Evolutionary conservation across 2,797 vertebrate species (phyloP), one percentile per base, ranked within the genome.

Genomic region (Loriculus beryllinus): DNA sequence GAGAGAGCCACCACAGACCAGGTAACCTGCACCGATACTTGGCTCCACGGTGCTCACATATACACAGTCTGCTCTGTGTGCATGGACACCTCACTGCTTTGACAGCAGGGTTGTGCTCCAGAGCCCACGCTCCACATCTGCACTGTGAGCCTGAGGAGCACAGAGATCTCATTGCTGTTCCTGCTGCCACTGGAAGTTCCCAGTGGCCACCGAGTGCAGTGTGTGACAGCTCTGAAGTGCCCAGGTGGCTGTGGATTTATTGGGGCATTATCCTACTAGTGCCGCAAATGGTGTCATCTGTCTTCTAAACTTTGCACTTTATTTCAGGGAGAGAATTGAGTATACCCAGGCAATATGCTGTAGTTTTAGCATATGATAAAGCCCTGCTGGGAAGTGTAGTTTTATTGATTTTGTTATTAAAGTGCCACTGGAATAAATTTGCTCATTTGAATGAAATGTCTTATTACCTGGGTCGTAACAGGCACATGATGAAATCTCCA

Each of bases 381-480:
- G 67, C 86, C 82, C 88, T 95, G 88, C 92, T 93, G 82, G 90
- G 80, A 96, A 96, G 88, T 88, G 86, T 86, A 78, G 92, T 96
- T 94, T 96, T 96, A 96, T 96, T 86, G 93, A 97, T 96, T 96
- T 95, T 89, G 79, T 92, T 95, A 94, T 93, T 96, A 87, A 97
- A 96, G 78, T 95, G 88, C 88, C 88, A 88, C 88, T 75, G 88
- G 89, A 96, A 96, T 96, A 97, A 97, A 97, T 96, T 90, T 87
- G 87, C 95, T 95, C 86, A 95, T 96, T 96, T 96, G 94, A 96
- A 94, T 89, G 68, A 94, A 95, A 91, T 74, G 93, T 96, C 94
- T 92, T 92, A 95, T 94, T 82, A 82, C 92, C 86, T 95, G 94
- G 70, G 67, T 95, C 4, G 0, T 96, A 91, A 90, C 88, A 83